phyloP scores from a whole-genome alignment of 30 jellyfish, hydroid and myxozoan species.

The Mastigias papua region DNA sequence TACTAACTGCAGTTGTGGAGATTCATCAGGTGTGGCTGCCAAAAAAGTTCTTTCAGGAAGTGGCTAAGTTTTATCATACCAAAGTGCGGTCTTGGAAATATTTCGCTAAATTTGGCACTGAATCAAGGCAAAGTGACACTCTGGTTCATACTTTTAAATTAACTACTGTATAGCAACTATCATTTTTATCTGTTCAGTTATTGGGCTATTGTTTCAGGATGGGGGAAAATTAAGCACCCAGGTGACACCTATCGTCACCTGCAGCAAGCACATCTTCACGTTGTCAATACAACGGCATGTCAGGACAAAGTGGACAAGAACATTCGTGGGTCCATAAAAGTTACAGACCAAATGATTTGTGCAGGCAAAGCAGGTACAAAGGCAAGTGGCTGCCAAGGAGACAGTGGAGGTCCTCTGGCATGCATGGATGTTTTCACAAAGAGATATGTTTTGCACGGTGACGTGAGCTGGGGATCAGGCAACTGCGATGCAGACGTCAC shows the following conservation, averaged over 20 bases:
- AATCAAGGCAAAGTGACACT: too few relatives aligned
- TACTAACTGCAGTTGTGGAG: too few relatives aligned
- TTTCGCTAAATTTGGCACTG: too few relatives aligned
- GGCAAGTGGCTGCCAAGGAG: slow-evolving; percentile 96
- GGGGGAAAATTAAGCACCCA: slow-evolving; percentile 86
- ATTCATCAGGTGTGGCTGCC: too few relatives aligned
- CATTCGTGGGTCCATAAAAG: slow-evolving; percentile 16
- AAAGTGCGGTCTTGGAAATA: too few relatives aligned
- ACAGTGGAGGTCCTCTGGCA: slow-evolving; percentile 94
- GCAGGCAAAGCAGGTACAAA: slow-evolving; percentile 75
- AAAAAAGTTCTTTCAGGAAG: too few relatives aligned
- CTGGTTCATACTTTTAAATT: too few relatives aligned
- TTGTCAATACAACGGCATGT: slow-evolving; percentile 68
- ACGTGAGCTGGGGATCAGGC: slow-evolving; percentile 94
- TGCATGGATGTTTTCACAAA: slow-evolving; percentile 63
- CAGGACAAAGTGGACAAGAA: slow-evolving; percentile 20
- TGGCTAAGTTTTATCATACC: too few relatives aligned
- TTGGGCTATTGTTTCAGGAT: too few relatives aligned
- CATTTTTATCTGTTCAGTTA: too few relatives aligned
- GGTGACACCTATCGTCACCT: slow-evolving; percentile 64
- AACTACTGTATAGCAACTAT: too few relatives aligned
- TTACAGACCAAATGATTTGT: slow-evolving; percentile 70
- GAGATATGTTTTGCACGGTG: slow-evolving; percentile 80
- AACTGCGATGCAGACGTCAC: slow-evolving; percentile 74
- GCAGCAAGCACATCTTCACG: slow-evolving; percentile 83